Conservation (phyloP, 2,113 vertebrate genomes). For the Solenodon paradoxus region DNA sequence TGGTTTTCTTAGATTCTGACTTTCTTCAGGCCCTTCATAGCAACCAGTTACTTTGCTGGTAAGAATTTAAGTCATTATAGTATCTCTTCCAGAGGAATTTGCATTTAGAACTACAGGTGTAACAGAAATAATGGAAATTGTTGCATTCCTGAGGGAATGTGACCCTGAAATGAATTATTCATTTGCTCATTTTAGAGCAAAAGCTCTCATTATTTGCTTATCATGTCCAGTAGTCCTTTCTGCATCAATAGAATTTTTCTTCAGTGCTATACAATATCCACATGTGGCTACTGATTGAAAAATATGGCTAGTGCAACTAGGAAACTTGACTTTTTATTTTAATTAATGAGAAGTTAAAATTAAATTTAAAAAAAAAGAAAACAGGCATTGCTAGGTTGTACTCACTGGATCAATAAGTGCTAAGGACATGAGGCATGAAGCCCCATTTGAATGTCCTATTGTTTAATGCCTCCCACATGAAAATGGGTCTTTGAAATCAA, state of each 20-base stretch:
- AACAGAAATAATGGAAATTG: neutral
- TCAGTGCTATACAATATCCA: neutral
- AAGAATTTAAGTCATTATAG: neutral
- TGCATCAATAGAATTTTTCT: neutral
- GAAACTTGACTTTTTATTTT: neutral
- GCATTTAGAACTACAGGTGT: neutral
- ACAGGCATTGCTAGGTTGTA: neutral
- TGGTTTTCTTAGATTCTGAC: neutral
- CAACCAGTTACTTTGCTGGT: neutral
- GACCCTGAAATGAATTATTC: neutral
- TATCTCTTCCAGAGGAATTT: neutral
- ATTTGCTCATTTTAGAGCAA: neutral
- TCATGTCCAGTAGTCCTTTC: neutral
- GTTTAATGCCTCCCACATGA: neutral
- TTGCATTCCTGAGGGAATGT: neutral
- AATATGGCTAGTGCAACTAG: neutral
- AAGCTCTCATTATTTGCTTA: no score
- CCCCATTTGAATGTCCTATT: neutral
- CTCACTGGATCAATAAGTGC: neutral
- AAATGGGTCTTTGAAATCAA: neutral
- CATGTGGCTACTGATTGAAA: neutral
- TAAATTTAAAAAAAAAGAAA: neutral
- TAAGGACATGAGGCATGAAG: neutral
- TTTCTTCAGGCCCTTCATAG: neutral
- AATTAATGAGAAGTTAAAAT: conserved; percentile 25